A percentile compares a stretch with the other conserved stretches of the same genome.
These are phyloP conservation scores for Ptychochromis oligacanthus DNA, from an alignment of 2,113 vertebrate genomes.

Conservation along the genomic window DNA sequence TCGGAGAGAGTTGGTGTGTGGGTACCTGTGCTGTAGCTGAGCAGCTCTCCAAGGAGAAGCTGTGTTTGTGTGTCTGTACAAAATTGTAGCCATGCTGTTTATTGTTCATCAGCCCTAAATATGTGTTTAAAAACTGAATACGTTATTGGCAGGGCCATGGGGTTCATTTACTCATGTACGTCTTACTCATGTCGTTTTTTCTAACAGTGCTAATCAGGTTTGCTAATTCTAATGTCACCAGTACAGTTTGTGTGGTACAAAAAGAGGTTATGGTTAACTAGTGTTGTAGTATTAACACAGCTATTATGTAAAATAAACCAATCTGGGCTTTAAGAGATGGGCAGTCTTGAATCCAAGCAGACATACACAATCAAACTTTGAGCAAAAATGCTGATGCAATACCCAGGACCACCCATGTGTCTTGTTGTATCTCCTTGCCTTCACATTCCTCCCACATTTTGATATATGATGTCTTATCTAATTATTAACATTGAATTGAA, in stretches of 20 bases:
- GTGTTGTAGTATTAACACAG: neutral
- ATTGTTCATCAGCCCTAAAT: neutral
- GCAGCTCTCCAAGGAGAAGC: neutral
- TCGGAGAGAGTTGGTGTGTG: neutral
- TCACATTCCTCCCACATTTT: too few species aligned
- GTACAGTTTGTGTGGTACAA: neutral
- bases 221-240: neutral
- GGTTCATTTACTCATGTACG: neutral
- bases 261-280: neutral
- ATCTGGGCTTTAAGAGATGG: neutral
- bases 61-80: neutral
- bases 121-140: neutral
- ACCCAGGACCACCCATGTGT: neutral
- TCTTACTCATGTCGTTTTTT: neutral
- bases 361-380: neutral
- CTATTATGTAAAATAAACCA: neutral
- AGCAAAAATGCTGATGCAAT: neutral
- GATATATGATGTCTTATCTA: too few species aligned
- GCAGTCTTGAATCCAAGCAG: neutral
- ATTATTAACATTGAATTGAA: too few species aligned
- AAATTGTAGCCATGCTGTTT: neutral
- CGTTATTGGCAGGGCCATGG: neutral
- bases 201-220: neutral
- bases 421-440: neutral
- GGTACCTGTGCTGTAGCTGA: slow-evolving; percentile 4